Evolutionary conservation across 2,888 invertebrate genomes (phyloP).

Genomic region (Boloria euphrosyne): DNA sequence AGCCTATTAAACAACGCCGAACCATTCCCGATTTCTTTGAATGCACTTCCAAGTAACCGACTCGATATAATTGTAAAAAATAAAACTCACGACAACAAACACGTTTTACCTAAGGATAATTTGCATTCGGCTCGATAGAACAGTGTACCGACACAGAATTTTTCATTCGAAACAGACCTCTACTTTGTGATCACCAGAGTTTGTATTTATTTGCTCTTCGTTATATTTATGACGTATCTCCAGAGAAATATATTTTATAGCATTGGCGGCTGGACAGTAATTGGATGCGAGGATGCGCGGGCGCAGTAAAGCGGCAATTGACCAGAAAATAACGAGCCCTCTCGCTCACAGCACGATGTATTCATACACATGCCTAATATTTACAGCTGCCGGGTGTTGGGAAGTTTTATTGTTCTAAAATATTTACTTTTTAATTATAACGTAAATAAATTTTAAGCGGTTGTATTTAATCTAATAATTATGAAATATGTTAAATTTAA

Average conservation of each 20-base stretch:
- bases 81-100: conserved; percentile 78
- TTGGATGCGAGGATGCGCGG: conserved; percentile 81
- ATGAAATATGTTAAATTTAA: not conserved
- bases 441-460: conserved; percentile 39
- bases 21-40: conserved; percentile 75
- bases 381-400: conserved; percentile 70
- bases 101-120: conserved; percentile 81
- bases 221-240: conserved; percentile 48
- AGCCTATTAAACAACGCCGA: conserved; percentile 78
- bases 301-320: conserved; percentile 80
- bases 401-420: conserved; percentile 54
- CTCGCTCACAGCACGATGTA: conserved; percentile 58
- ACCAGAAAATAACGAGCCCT: conserved; percentile 82
- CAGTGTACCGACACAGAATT: conserved; percentile 34
- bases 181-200: conserved; percentile 31
- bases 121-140: conserved; percentile 60
- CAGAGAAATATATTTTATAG: conserved; percentile 61
- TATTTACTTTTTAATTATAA: conserved; percentile 48
- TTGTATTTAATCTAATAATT: not conserved
- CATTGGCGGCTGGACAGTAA: conserved; percentile 79
- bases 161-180: conserved; percentile 32
- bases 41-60: conserved; percentile 81
- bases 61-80: conserved; percentile 81
- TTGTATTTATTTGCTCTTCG: conserved; percentile 38
- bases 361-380: conserved; percentile 62